Conservation (phyloP, 2,888 invertebrate species). For the Perizoma affinitatum region DNA sequence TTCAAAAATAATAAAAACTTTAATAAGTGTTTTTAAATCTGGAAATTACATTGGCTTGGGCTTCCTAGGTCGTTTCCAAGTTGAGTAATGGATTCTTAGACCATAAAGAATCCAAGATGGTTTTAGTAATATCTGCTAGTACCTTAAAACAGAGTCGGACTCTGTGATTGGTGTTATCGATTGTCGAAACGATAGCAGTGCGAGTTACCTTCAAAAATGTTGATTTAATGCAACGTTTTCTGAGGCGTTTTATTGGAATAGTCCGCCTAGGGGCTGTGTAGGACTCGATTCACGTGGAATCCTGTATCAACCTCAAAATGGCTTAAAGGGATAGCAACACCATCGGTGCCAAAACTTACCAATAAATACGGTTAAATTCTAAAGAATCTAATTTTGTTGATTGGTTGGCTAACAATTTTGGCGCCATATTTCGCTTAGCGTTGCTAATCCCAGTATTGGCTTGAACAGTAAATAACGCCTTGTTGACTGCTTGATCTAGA, state of each 20-base stretch:
- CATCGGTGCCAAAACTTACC: constrained; percentile 2
- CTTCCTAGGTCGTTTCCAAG: background rate
- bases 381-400: background rate
- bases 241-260: constrained; percentile 77
- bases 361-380: background rate
- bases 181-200: constrained; percentile 52
- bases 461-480: constrained; percentile 65
- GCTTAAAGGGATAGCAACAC: constrained; percentile 44
- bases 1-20: background rate
- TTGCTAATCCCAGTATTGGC: constrained; percentile 41
- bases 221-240: constrained; percentile 79
- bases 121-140: too few species aligned
- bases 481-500: constrained; percentile 52
- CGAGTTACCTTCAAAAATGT: constrained; percentile 82
- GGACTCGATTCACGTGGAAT: constrained; percentile 55
- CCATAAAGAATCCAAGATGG: too few species aligned
- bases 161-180: constrained; percentile 19
- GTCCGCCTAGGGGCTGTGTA: constrained; percentile 60
- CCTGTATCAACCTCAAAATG: constrained; percentile 47
- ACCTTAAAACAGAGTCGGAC: background rate
- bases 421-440: constrained; percentile 15
- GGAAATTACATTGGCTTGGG: background rate
- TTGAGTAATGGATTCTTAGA: background rate
- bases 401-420: constrained; percentile 22
- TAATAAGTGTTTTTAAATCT: too few species aligned